A percentile compares a stretch with the other conserved stretches of the same genome.
phyloP scores from a whole-genome alignment of 2,113 vertebrate genomes.

The Pluvianellus socialis region DNA sequence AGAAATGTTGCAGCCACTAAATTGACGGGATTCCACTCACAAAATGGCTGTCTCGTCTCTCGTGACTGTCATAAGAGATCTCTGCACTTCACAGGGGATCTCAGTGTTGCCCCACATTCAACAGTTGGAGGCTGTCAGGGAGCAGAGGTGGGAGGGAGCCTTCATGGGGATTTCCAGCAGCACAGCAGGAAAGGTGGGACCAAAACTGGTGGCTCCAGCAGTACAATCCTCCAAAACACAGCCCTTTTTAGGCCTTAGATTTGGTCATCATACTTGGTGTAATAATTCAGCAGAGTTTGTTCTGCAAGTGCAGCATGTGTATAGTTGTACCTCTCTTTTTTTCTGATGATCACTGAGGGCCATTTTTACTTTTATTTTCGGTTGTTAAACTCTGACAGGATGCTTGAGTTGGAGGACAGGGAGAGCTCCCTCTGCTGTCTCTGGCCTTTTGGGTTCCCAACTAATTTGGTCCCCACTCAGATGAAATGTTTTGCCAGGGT shows the following conservation, averaged over 20 bases:
- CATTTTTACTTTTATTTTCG: not conserved
- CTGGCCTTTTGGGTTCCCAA: not conserved
- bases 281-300: not conserved
- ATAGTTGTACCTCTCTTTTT: not conserved
- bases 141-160: not conserved
- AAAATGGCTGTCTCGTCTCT: not conserved
- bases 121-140: not conserved
- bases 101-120: not conserved
- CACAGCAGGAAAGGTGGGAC: not conserved
- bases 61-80: not conserved
- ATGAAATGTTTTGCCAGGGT: not conserved
- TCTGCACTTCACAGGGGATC: not conserved
- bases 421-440: constrained; percentile 46
- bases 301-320: not conserved
- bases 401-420: not conserved
- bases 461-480: not conserved
- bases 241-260: not conserved
- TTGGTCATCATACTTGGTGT: not conserved
- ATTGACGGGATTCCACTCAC: not conserved
- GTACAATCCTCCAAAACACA: not conserved
- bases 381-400: not conserved
- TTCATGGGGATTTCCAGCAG: not conserved
- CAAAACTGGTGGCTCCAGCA: not conserved
- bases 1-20: not conserved
- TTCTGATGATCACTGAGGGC: not conserved